These are phyloP conservation scores for Caenorhabditis remanei DNA, from an alignment of 1,140 invertebrate species.

Conservation along the genomic window DNA sequence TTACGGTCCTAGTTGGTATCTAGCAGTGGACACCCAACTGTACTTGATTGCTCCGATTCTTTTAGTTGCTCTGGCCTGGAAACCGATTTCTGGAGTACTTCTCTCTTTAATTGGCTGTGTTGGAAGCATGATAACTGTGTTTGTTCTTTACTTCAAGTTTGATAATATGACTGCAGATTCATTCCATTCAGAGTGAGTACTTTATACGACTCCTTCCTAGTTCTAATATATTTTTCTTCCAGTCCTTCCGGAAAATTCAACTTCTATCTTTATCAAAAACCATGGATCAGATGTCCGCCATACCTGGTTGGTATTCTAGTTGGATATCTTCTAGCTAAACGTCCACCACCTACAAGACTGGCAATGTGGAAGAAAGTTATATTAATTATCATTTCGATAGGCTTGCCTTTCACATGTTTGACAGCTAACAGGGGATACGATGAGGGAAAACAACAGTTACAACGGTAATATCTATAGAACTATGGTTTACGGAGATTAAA, in stretches of 20 bases:
- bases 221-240: background rate
- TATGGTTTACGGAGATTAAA: background rate
- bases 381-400: background rate
- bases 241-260: constrained; percentile 40
- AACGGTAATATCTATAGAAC: background rate
- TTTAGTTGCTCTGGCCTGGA: constrained; percentile 38
- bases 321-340: constrained; percentile 31
- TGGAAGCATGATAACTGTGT: constrained; percentile 9
- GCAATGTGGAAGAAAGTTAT: background rate
- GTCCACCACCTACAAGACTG: background rate
- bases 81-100: constrained; percentile 21
- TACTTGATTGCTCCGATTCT: constrained; percentile 70
- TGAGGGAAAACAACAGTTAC: background rate
- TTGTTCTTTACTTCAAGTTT: background rate
- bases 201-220: no score
- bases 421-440: constrained; percentile 28
- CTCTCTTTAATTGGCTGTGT: background rate
- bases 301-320: constrained; percentile 50
- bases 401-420: background rate
- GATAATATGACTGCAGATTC: background rate
- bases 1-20: constrained; percentile 78
- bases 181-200: background rate
- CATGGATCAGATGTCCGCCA: constrained; percentile 52
- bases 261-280: constrained; percentile 43
- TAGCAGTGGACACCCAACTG: constrained; percentile 80